Conservation (phyloP, 2,888 invertebrate genomes). For the Drosophila pseudotakahashii region DNA sequence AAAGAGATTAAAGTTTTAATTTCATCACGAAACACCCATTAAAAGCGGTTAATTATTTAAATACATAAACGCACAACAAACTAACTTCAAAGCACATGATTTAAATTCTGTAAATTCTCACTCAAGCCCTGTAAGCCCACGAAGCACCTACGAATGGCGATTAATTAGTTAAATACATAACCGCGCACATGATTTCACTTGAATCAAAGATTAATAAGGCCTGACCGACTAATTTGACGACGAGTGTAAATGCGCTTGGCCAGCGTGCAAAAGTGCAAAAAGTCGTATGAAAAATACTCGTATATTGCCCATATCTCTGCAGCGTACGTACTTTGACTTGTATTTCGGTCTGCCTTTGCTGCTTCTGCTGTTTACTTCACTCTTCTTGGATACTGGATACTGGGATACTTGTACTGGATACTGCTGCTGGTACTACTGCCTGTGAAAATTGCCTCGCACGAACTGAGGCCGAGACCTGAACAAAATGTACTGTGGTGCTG, state of each 20-base stretch:
- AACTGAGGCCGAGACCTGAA: constrained; percentile 55
- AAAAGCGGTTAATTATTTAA: background rate
- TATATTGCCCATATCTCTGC: constrained; percentile 60
- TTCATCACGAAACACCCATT: background rate
- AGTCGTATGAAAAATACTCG: constrained; percentile 69
- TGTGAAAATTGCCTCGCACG: constrained; percentile 40
- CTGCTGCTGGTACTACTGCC: constrained; percentile 31
- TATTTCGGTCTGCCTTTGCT: constrained; percentile 11
- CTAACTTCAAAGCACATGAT: background rate
- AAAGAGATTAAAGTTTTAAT: background rate
- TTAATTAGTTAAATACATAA: constrained; percentile 26
- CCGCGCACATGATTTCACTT: constrained; percentile 17
- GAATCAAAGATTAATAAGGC: constrained; percentile 7
- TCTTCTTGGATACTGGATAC: constrained; percentile 19
- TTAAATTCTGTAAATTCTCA: background rate
- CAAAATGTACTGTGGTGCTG: constrained; percentile 68
- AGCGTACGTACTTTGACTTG: constrained; percentile 66
- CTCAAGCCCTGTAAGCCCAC: background rate
- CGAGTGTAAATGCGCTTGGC: constrained; percentile 62
- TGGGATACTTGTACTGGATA: constrained; percentile 34
- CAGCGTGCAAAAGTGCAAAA: constrained; percentile 40
- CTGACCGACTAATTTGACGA: constrained; percentile 40
- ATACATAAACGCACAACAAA: background rate
- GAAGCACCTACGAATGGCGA: background rate
- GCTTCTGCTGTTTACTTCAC: constrained; percentile 36